These are phyloP conservation scores for Orycteropus afer DNA, from an alignment of 2,113 vertebrate species.

Conservation along the genomic window DNA sequence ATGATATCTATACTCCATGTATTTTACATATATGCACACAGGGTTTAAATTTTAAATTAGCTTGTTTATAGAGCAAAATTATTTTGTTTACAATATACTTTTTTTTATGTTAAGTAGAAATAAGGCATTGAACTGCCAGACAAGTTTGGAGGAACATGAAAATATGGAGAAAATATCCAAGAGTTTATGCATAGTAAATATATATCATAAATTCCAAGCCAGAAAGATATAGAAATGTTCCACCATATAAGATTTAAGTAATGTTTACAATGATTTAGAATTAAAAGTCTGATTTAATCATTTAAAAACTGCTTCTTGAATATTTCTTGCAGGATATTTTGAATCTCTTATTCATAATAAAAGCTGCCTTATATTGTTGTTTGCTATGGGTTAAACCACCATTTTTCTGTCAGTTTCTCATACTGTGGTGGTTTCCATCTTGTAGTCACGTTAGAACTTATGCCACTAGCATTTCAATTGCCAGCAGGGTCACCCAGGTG, in stretches of 20 bases:
- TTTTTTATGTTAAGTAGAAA: neutral
- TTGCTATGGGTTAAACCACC: no score
- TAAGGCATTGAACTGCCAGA: neutral
- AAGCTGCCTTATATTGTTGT: neutral
- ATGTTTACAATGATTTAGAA: neutral
- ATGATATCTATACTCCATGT: accelerated
- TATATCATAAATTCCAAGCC: neutral
- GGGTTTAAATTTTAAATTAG: neutral
- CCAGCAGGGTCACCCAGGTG: no score
- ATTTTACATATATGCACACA: neutral
- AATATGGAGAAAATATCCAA: neutral
- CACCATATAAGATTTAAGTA: neutral
- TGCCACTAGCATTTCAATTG: no score
- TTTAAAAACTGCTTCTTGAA: neutral
- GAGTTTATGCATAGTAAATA: neutral
- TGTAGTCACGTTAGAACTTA: no score
- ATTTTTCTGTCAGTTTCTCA: no score
- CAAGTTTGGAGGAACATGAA: neutral
- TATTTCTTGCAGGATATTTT: neutral
- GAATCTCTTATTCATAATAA: neutral
- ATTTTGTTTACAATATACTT: neutral
- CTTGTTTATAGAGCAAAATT: neutral
- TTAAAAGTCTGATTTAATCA: neutral
- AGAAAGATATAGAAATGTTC: neutral
- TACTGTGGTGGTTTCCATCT: no score